Evolutionary conservation across 1,140 invertebrate genomes (phyloP).

Genomic region (Eufriesea mexicana): DNA sequence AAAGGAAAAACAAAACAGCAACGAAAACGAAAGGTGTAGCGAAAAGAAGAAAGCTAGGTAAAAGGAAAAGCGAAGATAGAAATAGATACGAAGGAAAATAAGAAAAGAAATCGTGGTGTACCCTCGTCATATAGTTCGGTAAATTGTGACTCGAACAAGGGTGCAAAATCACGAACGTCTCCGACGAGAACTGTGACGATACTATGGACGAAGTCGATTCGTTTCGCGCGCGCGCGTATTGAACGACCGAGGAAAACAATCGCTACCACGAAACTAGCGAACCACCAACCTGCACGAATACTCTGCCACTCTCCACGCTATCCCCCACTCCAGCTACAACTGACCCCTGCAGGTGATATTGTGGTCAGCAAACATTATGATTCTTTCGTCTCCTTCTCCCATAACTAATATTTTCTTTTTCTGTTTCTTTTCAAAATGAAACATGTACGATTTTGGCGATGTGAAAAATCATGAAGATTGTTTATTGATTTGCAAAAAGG

Average conservation of each 20-base stretch:
- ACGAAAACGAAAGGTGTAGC: not conserved
- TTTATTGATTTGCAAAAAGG: not conserved
- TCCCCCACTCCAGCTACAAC: conserved; percentile 13
- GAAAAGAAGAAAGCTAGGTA: not conserved
- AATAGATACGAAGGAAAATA: conserved; percentile 37
- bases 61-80: conserved; percentile 13
- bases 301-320: conserved; percentile 13
- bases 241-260: conserved; percentile 71
- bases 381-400: not conserved
- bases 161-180: conserved; percentile 79
- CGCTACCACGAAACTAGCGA: conserved; percentile 46
- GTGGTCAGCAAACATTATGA: not conserved
- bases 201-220: conserved; percentile 77
- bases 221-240: conserved; percentile 80
- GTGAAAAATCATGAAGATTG: not conserved
- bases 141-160: conserved; percentile 59
- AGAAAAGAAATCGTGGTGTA: conserved; percentile 54
- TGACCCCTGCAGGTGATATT: conserved; percentile 40
- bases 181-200: conserved; percentile 80
- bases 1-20: not conserved
- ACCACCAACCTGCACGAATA: conserved; percentile 37
- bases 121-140: conserved; percentile 66
- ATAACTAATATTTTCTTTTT: not conserved
- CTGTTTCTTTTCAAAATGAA: not conserved
- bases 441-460: not conserved